Evolutionary conservation across 2,888 invertebrate species (phyloP), one percentile per base, ranked within the genome.

Genomic region (Agrotis clavis): DNA sequence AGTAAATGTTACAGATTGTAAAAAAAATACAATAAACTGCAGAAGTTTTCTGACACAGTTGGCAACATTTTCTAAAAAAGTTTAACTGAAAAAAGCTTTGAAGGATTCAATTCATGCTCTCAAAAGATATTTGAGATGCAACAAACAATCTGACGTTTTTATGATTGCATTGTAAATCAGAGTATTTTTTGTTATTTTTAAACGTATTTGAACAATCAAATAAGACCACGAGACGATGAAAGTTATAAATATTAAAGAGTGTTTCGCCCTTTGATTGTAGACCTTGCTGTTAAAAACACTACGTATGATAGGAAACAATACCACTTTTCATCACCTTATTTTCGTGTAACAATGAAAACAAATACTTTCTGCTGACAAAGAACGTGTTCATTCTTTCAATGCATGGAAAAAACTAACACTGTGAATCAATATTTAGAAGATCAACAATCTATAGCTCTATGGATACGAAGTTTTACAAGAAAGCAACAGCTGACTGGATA

Each of bases 271-370:
- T 78, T 73, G 45, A 61, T 67, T 14, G 30, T 7, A 11, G 41
- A n/a, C 6, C 3, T 18, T 9, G 21, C 63, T 64, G 64, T 77
- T 48, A 70, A 18, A 66, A 70, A 45, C 19, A 30, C 57, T 13
- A 25, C 60, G 18, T 73, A 66, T 45, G 47, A 30, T 53, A 62
- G 41, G 19, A 57, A 70, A 67, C 4, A 63, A 75, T 25, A 21
- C 54, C 30, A 45, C 7, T 21, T 63, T 60, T 68, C 65, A 67
- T 50, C 73, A 35, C 54, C 13, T n/a, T 45, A 7, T 53, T 14
- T 53, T 60, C 67, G 56, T 50, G 19, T 6, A 47, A 30, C 51
- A 63, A 70, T 47, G 51, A 71, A 68, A 79, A 79, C 76, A 79
- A 82, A 75, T 67, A 74, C 59, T 70, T 59, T 41, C 4, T 9